Evolutionary conservation across 2,113 vertebrate genomes (phyloP).

Genomic region (Dinomys branickii): DNA sequence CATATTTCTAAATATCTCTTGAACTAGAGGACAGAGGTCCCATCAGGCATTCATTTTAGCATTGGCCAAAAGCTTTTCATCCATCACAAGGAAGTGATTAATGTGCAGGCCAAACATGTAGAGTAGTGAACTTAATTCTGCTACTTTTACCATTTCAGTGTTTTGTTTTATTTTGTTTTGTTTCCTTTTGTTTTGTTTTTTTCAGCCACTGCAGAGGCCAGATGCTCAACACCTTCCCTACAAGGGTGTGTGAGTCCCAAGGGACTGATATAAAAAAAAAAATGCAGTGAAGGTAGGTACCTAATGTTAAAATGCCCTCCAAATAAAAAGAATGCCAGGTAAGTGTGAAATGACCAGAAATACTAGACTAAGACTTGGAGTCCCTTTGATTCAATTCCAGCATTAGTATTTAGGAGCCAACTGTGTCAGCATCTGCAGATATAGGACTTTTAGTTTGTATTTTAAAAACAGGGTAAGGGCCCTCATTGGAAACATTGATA

Average conservation of each 20-base stretch:
- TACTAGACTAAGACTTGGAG: not conserved
- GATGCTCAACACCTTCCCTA: not conserved
- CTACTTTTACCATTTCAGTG: not conserved
- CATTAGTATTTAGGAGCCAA: not conserved
- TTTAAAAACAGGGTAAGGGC: not conserved
- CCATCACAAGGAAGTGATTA: constrained; percentile 13
- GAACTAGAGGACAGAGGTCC: not conserved
- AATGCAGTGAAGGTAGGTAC: not conserved
- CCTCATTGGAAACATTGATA: not conserved
- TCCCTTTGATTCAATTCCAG: not conserved
- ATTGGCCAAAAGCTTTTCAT: constrained; percentile 18
- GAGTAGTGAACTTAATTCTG: not conserved
- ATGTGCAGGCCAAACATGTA: not conserved
- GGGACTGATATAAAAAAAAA: not conserved
- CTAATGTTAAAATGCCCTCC: not conserved
- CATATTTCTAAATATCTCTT: constrained; percentile 47
- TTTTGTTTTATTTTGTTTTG: not conserved
- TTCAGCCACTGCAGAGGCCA: not conserved
- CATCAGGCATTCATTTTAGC: not conserved
- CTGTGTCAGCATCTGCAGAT: not conserved
- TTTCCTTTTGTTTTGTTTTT: not conserved
- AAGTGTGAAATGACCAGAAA: not conserved
- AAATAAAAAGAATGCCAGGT: not conserved
- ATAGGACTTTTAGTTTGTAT: not conserved
- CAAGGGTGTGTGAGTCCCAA: not conserved